Evolutionary conservation across 2,888 invertebrate species (phyloP).

Genomic region (Keiferia lycopersicella): DNA sequence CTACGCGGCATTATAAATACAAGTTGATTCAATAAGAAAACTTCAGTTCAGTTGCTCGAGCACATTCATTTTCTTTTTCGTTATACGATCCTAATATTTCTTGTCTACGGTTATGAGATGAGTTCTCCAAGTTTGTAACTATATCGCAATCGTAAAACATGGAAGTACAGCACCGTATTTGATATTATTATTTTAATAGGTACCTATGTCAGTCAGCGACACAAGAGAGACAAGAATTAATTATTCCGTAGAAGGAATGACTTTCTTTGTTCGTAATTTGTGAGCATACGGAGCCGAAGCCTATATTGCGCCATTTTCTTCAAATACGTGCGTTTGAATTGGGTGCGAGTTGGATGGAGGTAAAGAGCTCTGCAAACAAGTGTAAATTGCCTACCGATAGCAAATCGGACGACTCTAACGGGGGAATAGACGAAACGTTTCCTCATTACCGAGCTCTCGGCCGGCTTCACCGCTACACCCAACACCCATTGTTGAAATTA

Average conservation of each 20-base stretch:
- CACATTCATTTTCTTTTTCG: neutral
- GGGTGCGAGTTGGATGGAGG: conserved; percentile 14
- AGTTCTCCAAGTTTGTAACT: conserved; percentile 3
- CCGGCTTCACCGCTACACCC: conserved; percentile 40
- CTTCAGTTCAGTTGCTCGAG: neutral
- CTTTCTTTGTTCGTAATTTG: conserved; percentile 20
- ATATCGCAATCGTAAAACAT: neutral
- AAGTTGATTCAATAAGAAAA: too few species aligned
- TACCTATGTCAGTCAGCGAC: neutral
- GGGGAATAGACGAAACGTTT: conserved; percentile 47
- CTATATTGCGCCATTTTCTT: conserved; percentile 38
- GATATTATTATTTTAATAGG: too few species aligned
- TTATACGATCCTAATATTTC: neutral
- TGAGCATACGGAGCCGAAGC: conserved; percentile 25
- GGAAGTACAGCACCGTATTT: neutral
- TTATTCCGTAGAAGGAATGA: conserved; percentile 19
- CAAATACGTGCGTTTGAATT: conserved; percentile 24
- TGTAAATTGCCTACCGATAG: conserved; percentile 53
- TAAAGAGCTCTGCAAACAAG: conserved; percentile 45
- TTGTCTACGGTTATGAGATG: conserved; percentile 7
- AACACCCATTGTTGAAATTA: conserved; percentile 55
- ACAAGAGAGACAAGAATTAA: conserved; percentile 12
- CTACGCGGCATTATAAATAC: too few species aligned
- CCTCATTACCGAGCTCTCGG: conserved; percentile 45
- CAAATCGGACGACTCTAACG: conserved; percentile 49